Evolutionary conservation across 1,140 invertebrate species (phyloP).

Genomic region (Musca domestica): DNA sequence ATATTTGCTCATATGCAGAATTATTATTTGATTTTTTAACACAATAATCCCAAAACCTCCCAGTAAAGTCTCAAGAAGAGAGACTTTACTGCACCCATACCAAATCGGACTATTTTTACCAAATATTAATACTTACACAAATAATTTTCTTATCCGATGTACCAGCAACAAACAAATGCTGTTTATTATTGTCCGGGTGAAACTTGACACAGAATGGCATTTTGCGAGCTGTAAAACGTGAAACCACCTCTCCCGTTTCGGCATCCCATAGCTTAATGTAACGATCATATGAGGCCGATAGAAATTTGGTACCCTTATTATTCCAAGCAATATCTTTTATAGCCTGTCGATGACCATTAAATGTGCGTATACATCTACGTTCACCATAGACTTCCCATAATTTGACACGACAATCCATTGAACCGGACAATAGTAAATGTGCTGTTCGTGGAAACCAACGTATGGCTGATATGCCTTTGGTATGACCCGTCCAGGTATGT

Average conservation of each 20-base stretch:
- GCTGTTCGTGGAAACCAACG: constrained; percentile 94
- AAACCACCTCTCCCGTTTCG: constrained; percentile 90
- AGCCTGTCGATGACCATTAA: constrained; percentile 94
- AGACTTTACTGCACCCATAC: too few relatives aligned
- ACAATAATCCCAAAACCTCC: too few relatives aligned
- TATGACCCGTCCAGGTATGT: constrained; percentile 96
- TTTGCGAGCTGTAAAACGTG: constrained; percentile 91
- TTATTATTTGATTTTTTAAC: too few relatives aligned
- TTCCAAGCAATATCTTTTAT: constrained; percentile 97
- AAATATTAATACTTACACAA: constrained; percentile 81
- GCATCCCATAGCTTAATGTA: constrained; percentile 99
- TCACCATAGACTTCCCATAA: constrained; percentile 99
- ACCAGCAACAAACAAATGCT: constrained; percentile 96
- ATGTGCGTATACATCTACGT: constrained; percentile 90
- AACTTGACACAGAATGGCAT: constrained; percentile 98
- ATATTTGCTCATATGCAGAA: too few relatives aligned
- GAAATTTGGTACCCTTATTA: constrained; percentile 87
- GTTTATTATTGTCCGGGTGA: constrained; percentile 95
- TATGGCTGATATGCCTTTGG: constrained; percentile 94
- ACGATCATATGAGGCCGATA: constrained; percentile 90
- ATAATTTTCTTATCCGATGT: constrained; percentile 99
- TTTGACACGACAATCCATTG: constrained; percentile 97
- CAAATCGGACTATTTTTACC: too few relatives aligned
- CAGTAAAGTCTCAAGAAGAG: too few relatives aligned
- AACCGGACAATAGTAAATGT: constrained; percentile 90